These are phyloP conservation scores for Ophthalmolycus amberensis DNA, from an alignment of 2,113 vertebrate species.

Conservation along the genomic window DNA sequence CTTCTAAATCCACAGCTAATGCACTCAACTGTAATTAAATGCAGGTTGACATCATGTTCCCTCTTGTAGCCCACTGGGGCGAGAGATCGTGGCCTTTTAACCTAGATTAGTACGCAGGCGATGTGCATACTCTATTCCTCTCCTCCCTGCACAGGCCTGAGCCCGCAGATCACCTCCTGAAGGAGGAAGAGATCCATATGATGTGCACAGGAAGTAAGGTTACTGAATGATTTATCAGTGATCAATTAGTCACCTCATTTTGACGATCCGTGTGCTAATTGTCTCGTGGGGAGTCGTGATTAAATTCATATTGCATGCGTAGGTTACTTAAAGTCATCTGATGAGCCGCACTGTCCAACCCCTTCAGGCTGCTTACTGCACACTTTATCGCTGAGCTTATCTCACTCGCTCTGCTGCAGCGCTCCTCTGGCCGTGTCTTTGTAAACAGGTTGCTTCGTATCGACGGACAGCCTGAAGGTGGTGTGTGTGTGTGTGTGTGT, in stretches of 20 bases:
- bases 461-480: slow-evolving; percentile 10
- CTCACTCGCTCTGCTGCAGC: slow-evolving; percentile 4
- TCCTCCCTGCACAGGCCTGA: slow-evolving; percentile 2
- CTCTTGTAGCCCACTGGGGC: slow-evolving; percentile 58
- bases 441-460: slow-evolving; percentile 44
- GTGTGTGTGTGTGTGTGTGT: neutral
- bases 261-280: slow-evolving; percentile 61
- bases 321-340: slow-evolving; percentile 67
- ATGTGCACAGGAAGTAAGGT: neutral
- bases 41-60: slow-evolving; percentile 38
- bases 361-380: slow-evolving; percentile 39
- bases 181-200: slow-evolving; percentile 1
- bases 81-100: slow-evolving; percentile 62
- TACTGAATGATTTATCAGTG: slow-evolving; percentile 65
- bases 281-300: slow-evolving; percentile 65
- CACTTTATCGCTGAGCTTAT: slow-evolving; percentile 22
- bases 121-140: slow-evolving; percentile 24
- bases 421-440: slow-evolving; percentile 22
- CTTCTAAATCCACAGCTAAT: slow-evolving; percentile 30
- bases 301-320: slow-evolving; percentile 65
- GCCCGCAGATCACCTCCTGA: slow-evolving; percentile 4
- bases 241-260: slow-evolving; percentile 68
- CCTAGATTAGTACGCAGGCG: slow-evolving; percentile 56
- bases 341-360: slow-evolving; percentile 27
- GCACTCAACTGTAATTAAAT: slow-evolving; percentile 63